A percentile compares a stretch with the other conserved stretches of the same genome.
phyloP scores from a whole-genome alignment of 2,888 invertebrate genomes.

The Drosophila crucigera region DNA sequence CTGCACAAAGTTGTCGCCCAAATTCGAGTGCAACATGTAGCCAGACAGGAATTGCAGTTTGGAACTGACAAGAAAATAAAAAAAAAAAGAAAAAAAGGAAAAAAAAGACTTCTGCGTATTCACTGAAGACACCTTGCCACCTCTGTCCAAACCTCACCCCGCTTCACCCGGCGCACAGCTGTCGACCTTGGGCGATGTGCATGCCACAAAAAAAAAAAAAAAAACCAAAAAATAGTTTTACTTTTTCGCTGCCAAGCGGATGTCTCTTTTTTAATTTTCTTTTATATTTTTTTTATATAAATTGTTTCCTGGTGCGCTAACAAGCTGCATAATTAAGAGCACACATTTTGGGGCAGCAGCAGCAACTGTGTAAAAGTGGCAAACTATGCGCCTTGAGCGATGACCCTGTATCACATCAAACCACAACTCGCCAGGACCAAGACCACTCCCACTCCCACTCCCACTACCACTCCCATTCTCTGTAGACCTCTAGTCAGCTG shows the following conservation, averaged over 20 bases:
- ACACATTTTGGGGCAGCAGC: slow-evolving; percentile 26
- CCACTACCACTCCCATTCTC: not conserved
- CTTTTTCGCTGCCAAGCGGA: slow-evolving; percentile 31
- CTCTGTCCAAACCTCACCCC: not conserved
- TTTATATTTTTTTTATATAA: slow-evolving; percentile 4
- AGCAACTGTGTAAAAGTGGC: slow-evolving; percentile 8
- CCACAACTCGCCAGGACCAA: not conserved
- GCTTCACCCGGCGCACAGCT: not conserved
- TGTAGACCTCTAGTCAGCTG: not conserved
- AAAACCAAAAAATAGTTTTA: not conserved
- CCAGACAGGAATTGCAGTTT: slow-evolving; percentile 22
- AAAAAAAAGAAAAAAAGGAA: not conserved
- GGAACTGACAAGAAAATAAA: slow-evolving; percentile 6
- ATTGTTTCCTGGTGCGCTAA: slow-evolving; percentile 30
- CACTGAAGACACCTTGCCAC: slow-evolving; percentile 16
- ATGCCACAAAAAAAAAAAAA: slow-evolving; percentile 18
- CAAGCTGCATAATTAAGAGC: slow-evolving; percentile 70
- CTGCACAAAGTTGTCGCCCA: slow-evolving; percentile 32
- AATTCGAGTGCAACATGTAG: slow-evolving; percentile 42
- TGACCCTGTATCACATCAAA: slow-evolving; percentile 15
- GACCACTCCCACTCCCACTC: not conserved
- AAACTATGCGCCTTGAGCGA: slow-evolving; percentile 28
- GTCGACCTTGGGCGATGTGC: slow-evolving; percentile 29
- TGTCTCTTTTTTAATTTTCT: slow-evolving; percentile 3
- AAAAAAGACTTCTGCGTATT: slow-evolving; percentile 20